These are phyloP conservation scores for Stenurella melanura DNA, from an alignment of 2,888 invertebrate species.

Conservation along the genomic window DNA sequence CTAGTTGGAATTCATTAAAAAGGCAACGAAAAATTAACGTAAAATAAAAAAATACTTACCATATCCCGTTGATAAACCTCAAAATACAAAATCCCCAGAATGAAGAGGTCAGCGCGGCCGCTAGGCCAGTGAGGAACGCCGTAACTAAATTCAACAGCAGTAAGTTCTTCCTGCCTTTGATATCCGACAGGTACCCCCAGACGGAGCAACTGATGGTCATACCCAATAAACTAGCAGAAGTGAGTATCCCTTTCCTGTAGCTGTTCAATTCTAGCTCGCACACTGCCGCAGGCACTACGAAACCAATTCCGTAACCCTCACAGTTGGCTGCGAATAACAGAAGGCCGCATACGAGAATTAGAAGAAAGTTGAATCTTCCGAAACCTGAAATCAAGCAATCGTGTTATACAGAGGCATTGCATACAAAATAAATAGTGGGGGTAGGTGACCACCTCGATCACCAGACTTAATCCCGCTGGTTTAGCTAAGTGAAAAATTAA, in stretches of 20 bases:
- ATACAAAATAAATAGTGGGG: too few relatives aligned
- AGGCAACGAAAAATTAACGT: too few relatives aligned
- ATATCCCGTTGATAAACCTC: slow-evolving; percentile 55
- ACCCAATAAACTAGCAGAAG: slow-evolving; percentile 55
- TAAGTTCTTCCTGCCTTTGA: slow-evolving; percentile 53
- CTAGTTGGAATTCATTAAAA: too few relatives aligned
- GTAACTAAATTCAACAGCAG: slow-evolving; percentile 53
- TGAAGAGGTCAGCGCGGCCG: slow-evolving; percentile 47
- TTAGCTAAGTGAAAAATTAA: too few relatives aligned
- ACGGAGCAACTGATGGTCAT: slow-evolving; percentile 51
- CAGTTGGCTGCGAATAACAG: slow-evolving; percentile 52
- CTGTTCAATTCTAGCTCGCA: slow-evolving; percentile 55
- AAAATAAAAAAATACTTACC: slow-evolving; percentile 47
- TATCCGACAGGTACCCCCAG: slow-evolving; percentile 59
- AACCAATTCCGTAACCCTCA: slow-evolving; percentile 56
- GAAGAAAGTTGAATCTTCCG: slow-evolving; percentile 55
- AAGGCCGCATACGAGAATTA: slow-evolving; percentile 55
- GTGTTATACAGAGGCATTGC: too few relatives aligned
- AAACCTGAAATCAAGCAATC: slow-evolving; percentile 48
- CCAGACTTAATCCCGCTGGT: too few relatives aligned
- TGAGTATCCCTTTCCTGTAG: slow-evolving; percentile 54
- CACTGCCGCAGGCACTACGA: slow-evolving; percentile 54
- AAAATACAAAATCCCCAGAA: slow-evolving; percentile 56
- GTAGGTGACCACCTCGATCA: too few relatives aligned
- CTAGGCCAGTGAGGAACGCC: slow-evolving; percentile 48